Percentiles rank a stretch among this genome's conserved stretches.
Evolutionary conservation across 2,797 vertebrate species (phyloP).

Genomic region (Arremon aurantiirostris): DNA sequence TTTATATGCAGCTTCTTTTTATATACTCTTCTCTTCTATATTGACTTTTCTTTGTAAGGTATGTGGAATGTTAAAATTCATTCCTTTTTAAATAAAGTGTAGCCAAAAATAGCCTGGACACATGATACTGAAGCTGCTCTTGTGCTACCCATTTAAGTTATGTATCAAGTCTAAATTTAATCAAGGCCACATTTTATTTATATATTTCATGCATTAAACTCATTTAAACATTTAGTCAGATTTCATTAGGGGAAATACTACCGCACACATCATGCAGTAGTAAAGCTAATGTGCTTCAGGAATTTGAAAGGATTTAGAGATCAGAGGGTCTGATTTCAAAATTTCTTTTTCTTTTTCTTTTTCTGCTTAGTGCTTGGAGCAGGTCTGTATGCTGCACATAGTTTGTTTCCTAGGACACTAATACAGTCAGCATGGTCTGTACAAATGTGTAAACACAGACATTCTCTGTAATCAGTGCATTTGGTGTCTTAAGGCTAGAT

Average conservation of each 20-base stretch:
- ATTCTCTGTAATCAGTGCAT: constrained; percentile 81
- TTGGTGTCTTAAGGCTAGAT: constrained; percentile 84
- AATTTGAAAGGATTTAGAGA: constrained; percentile 83
- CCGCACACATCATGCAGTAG: constrained; percentile 78
- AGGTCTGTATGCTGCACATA: constrained; percentile 55
- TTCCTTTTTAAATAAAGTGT: constrained; percentile 52
- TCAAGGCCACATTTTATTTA: constrained; percentile 84
- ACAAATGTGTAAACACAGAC: constrained; percentile 84
- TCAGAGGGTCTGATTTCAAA: constrained; percentile 82
- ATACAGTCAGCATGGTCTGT: constrained; percentile 80
- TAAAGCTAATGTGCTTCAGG: constrained; percentile 81
- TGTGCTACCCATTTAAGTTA: constrained; percentile 80
- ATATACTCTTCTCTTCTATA: neutral
- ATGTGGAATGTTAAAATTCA: constrained; percentile 62
- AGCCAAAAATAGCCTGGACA: constrained; percentile 71
- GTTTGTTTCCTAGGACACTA: constrained; percentile 81
- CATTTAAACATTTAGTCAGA: constrained; percentile 83
- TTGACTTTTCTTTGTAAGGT: constrained; percentile 33
- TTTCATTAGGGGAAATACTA: constrained; percentile 84
- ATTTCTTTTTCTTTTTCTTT: constrained; percentile 73
- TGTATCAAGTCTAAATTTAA: constrained; percentile 81
- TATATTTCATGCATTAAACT: constrained; percentile 84
- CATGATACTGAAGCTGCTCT: constrained; percentile 70
- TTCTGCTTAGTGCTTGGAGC: constrained; percentile 65
- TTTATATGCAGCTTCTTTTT: neutral